Conservation (phyloP, 2,113 vertebrate genomes). For the Urocynchramus pylzowi region DNA sequence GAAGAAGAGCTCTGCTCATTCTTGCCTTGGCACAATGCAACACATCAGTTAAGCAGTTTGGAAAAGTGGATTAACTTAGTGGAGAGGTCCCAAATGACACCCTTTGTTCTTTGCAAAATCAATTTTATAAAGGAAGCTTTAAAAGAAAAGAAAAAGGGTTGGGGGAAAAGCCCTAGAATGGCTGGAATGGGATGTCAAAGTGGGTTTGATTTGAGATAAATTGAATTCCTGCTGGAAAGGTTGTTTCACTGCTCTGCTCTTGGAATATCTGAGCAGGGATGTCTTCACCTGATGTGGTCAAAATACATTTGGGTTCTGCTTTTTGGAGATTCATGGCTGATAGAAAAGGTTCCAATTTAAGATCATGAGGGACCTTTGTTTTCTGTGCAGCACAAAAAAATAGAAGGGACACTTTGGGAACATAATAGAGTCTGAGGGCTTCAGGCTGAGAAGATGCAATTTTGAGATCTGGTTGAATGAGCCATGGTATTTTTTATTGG, state of each 20-base stretch:
- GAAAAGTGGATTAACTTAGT: not conserved
- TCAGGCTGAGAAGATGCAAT: not conserved
- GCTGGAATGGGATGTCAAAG: not conserved
- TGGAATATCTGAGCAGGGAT: not conserved
- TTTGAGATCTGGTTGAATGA: not conserved
- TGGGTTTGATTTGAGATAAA: not conserved
- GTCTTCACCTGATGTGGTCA: not conserved
- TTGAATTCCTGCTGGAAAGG: not conserved
- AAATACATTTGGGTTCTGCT: not conserved
- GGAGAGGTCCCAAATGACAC: not conserved
- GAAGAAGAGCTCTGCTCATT: not conserved
- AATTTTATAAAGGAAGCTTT: not conserved
- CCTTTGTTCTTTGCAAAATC: not conserved
- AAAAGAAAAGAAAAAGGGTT: not conserved
- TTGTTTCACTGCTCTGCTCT: not conserved
- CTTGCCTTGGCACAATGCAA: not conserved
- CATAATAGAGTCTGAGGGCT: not conserved
- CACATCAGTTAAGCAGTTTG: not conserved
- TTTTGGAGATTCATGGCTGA: not conserved
- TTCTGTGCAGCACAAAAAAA: not conserved
- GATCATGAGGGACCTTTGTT: not conserved
- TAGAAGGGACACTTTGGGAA: not conserved
- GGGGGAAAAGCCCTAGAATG: not conserved
- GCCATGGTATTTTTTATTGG: conserved; percentile 17
- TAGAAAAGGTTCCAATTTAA: not conserved